Evolutionary conservation across 2,888 invertebrate species (phyloP).

Genomic region (Parnassius orleans): DNA sequence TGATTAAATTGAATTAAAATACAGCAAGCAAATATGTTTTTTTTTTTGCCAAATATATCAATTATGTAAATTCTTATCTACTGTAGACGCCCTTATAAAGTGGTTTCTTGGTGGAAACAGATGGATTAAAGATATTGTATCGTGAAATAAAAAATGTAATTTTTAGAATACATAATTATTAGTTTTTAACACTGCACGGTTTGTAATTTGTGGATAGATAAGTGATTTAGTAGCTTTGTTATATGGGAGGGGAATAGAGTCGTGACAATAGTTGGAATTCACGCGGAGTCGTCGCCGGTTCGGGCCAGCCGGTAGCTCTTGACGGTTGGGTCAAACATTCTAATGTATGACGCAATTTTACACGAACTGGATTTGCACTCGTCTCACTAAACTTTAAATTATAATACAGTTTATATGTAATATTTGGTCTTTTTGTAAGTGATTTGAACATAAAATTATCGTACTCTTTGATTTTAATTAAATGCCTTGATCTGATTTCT

Average conservation of each 20-base stretch:
- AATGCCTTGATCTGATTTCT: no score
- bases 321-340: slow-evolving; percentile 70
- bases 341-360: slow-evolving; percentile 72
- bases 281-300: slow-evolving; percentile 52
- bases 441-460: no score
- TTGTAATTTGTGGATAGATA: slow-evolving; percentile 28
- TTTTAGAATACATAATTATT: not conserved
- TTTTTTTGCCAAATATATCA: no score
- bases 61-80: no score
- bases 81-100: no score
- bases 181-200: not conserved
- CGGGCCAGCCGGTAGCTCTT: slow-evolving; percentile 37
- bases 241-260: slow-evolving; percentile 37
- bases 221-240: slow-evolving; percentile 33
- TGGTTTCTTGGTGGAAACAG: no score
- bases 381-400: slow-evolving; percentile 57
- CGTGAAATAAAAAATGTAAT: not conserved
- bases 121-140: no score
- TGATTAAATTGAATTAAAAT: not conserved
- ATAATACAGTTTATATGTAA: slow-evolving; percentile 28
- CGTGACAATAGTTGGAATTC: slow-evolving; percentile 68
- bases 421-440: not conserved
- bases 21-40: no score
- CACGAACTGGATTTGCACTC: slow-evolving; percentile 71
- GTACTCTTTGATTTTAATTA: no score